phyloP scores from a whole-genome alignment of 2,888 invertebrate genomes.

The Phortica okadai region DNA sequence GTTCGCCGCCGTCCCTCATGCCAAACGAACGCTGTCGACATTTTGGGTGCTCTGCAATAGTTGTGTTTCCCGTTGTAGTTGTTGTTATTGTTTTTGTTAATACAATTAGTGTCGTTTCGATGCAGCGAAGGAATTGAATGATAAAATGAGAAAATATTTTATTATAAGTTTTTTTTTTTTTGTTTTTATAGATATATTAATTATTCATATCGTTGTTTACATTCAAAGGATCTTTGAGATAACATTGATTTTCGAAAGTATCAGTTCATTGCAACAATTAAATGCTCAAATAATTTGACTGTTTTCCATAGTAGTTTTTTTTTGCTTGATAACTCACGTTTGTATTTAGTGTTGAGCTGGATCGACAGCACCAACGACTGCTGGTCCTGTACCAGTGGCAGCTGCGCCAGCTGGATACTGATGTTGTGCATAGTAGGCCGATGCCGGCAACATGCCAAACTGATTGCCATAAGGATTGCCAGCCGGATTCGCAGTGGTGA shows the following conservation, averaged over 20 bases:
- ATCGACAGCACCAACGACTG: slow-evolving; percentile 60
- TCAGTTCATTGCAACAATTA: background rate
- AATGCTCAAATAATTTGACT: background rate
- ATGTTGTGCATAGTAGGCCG: slow-evolving; percentile 70
- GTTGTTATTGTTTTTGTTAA: background rate
- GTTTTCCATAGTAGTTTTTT: slow-evolving; percentile 1
- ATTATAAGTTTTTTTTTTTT: no score
- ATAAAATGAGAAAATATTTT: no score
- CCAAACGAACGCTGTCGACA: background rate
- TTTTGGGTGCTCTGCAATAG: background rate
- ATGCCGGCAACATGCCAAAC: slow-evolving; percentile 68
- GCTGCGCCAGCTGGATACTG: slow-evolving; percentile 61
- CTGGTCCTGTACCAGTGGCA: slow-evolving; percentile 45
- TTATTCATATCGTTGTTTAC: no score
- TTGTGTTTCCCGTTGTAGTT: background rate
- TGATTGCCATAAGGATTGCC: slow-evolving; percentile 74
- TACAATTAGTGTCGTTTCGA: background rate
- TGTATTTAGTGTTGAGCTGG: slow-evolving; percentile 57
- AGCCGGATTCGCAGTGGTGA: slow-evolving; percentile 72
- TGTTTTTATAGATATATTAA: no score
- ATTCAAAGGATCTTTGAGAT: no score
- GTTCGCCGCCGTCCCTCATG: background rate
- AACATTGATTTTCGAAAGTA: background rate
- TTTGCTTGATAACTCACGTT: slow-evolving; percentile 28
- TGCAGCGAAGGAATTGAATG: background rate